Base-by-base conservation (phyloP, 2,888 invertebrate species). In the Linnaemya tessellans region DNA sequence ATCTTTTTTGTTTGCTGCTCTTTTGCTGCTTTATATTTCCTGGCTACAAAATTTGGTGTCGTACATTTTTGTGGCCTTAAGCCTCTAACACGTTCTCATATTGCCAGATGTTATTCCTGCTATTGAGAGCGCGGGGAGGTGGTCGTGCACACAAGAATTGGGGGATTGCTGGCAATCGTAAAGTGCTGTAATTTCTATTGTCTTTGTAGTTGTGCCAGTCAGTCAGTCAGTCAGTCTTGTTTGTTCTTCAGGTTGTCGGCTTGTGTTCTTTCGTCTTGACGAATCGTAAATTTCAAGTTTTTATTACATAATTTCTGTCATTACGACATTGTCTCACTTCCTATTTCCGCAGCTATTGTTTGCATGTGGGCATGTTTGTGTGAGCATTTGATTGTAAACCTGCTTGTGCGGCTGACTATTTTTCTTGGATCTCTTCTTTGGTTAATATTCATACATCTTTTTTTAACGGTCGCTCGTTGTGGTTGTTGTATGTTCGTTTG, bases 261-360 rank as follows among this genome's bases (percentile, higher is more conserved):
- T 43, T 9, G 43, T 62, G 60, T 41, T 5, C 41, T 58, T 30
- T 74, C 11, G 20, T 77, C 60, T 78, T 87, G 87, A 86, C 84
- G 87, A 89, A 89, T 90, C 90, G 90, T 90, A 90, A 90, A 90
- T 90, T 90, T 90, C 88, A 90, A 89, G 89, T 89, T 90, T 90
- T 90, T 90, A 90, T 90, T 90, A 90, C 89, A 90, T 90, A 90
- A 90, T 90, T 90, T 90, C 89, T 90, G 90, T 89, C 90, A 89
- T 90, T 90, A 90, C 89, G 87, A 88, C 86, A 77, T 88, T 84
- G 77, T 89, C 84, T 84, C 74, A 80, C 78, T 84, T 81, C 75
- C 88, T 67, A 80, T 65, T 84, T 80, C 79, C 79, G 51, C 15
- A 67, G 70, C 60, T 58, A n/a, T 78, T 49, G 30, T 67, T 65